Evolutionary conservation across 92 coral and sea anemone species (phyloP).

Genomic region (Montipora capitata): DNA sequence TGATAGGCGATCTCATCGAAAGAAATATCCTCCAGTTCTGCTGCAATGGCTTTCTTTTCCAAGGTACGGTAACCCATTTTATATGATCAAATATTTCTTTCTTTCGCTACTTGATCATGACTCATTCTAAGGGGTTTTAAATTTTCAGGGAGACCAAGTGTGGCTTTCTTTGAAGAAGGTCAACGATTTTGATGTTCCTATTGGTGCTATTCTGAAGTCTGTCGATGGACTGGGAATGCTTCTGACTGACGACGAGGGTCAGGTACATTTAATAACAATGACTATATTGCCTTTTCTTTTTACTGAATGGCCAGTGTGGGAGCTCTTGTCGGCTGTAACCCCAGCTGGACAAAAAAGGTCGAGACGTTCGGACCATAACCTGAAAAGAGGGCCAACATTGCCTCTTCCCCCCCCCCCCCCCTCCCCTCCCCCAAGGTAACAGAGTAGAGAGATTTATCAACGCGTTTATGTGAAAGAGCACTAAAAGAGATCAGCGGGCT

Average conservation of each 20-base stretch:
- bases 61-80: conserved; percentile 1
- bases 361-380: too few relatives aligned
- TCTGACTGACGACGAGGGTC: conserved; percentile 88
- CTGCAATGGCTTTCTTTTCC: conserved; percentile 39
- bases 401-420: too few relatives aligned
- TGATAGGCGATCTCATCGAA: too few relatives aligned
- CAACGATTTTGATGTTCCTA: conserved; percentile 84
- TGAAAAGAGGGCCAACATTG: too few relatives aligned
- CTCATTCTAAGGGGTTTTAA: neutral
- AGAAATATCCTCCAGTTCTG: neutral
- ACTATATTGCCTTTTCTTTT: too few relatives aligned
- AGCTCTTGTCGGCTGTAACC: too few relatives aligned
- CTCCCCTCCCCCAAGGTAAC: too few relatives aligned
- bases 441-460: too few relatives aligned
- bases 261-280: conserved; percentile 47
- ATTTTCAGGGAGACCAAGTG: conserved; percentile 90
- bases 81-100: neutral
- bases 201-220: conserved; percentile 90
- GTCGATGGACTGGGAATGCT: conserved; percentile 84
- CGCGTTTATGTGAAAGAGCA: too few relatives aligned
- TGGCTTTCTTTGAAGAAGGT: conserved; percentile 77
- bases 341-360: too few relatives aligned
- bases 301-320: too few relatives aligned
- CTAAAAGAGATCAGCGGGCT: too few relatives aligned
- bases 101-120: neutral